These are phyloP conservation scores for Enteromius trimaculatus DNA, from an alignment of 2,797 vertebrate species.

Conservation along the genomic window DNA sequence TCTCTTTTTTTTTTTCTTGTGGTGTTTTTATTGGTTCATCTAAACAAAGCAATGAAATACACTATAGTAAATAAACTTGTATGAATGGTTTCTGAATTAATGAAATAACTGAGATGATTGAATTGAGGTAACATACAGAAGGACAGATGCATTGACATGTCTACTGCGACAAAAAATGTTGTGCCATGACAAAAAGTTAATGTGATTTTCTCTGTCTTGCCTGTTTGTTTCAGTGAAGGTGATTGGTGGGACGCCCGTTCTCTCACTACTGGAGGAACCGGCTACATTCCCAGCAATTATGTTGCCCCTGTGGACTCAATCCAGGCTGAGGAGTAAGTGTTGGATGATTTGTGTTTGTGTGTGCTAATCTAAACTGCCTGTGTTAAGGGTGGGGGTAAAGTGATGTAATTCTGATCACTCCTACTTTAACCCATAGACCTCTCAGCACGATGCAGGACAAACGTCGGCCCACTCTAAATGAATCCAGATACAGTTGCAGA, in stretches of 20 bases:
- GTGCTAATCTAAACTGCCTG: slow-evolving; percentile 11
- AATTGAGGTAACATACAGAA: background rate
- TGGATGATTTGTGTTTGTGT: background rate
- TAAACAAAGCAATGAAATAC: background rate
- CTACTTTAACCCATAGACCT: background rate
- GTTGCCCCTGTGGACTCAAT: slow-evolving; percentile 98
- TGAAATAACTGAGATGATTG: background rate
- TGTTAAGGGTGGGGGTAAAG: slow-evolving; percentile 46
- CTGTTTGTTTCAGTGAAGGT: slow-evolving; percentile 86
- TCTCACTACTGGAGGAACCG: slow-evolving; percentile 90
- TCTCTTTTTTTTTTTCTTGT: background rate
- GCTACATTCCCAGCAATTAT: slow-evolving; percentile 98
- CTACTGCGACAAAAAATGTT: no score
- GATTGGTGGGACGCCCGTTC: slow-evolving; percentile 99
- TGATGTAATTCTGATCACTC: slow-evolving; percentile 30
- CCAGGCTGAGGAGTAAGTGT: slow-evolving; percentile 95
- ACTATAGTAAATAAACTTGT: no score
- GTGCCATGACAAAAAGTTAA: background rate
- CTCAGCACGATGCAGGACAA: background rate
- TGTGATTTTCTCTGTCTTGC: slow-evolving; percentile 45
- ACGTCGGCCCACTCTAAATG: background rate
- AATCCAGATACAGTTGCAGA: slow-evolving; percentile 15
- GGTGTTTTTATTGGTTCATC: background rate
- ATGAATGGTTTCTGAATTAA: background rate
- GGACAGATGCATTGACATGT: background rate